Evolutionary conservation across 2,797 vertebrate species (phyloP).

Genomic region (Myiotriccus ornatus): DNA sequence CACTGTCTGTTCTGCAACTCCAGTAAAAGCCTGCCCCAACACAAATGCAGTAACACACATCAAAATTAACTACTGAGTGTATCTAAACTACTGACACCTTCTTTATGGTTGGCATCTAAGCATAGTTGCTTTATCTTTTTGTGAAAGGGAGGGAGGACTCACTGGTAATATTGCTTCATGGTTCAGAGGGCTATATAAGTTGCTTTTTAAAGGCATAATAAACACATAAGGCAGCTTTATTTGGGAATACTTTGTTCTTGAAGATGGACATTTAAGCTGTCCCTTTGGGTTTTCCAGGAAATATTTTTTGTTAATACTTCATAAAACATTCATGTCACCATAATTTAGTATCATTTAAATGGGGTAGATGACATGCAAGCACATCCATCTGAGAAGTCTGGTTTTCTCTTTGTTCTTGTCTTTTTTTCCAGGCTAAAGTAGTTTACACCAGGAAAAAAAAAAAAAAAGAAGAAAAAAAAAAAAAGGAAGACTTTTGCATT

Average conservation of each 20-base stretch:
- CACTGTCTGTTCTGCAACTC: not conserved
- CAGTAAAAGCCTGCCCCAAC: not conserved
- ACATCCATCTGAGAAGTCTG: not conserved
- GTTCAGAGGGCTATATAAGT: not conserved
- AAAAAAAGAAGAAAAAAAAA: too few relatives aligned
- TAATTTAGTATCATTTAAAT: not conserved
- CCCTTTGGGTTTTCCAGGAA: not conserved
- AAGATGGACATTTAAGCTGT: not conserved
- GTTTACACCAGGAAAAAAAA: not conserved
- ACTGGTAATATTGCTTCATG: not conserved
- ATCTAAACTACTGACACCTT: not conserved
- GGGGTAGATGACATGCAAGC: not conserved
- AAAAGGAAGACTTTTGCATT: not conserved
- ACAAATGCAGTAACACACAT: not conserved
- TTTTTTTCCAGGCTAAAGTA: not conserved
- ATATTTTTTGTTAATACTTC: not conserved
- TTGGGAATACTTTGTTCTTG: not conserved
- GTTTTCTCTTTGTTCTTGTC: constrained; percentile 1
- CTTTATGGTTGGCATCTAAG: not conserved
- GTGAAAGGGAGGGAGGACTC: not conserved
- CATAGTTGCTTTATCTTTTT: not conserved
- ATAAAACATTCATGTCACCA: not conserved
- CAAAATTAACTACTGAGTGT: not conserved
- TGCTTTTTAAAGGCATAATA: not conserved
- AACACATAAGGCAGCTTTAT: not conserved